These are phyloP conservation scores for Blastomussa wellsi DNA, from an alignment of 92 coral and sea anemone genomes.

Conservation along the genomic window DNA sequence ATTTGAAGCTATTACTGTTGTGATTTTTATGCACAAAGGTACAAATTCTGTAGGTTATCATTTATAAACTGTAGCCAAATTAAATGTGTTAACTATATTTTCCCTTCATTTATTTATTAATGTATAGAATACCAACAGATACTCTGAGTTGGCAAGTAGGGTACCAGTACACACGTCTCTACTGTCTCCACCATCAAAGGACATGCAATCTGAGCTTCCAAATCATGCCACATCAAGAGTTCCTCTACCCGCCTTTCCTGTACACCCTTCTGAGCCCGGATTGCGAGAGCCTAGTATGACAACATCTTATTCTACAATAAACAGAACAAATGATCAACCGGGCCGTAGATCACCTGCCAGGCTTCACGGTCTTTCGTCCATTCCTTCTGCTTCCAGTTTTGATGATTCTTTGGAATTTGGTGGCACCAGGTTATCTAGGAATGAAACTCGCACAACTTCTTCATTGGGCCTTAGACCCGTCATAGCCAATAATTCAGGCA, in stretches of 20 bases:
- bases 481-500: slow-evolving; percentile 72
- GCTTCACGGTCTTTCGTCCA: slow-evolving; percentile 19
- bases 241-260: background rate
- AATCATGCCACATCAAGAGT: slow-evolving; percentile 18
- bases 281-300: background rate
- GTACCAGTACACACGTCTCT: slow-evolving; percentile 7
- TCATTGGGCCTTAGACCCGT: slow-evolving; percentile 55
- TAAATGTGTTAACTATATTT: background rate
- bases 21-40: background rate
- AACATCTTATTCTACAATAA: slow-evolving; percentile 24
- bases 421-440: slow-evolving; percentile 27
- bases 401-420: slow-evolving; percentile 78
- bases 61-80: background rate
- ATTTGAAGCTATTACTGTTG: background rate
- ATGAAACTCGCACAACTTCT: slow-evolving; percentile 54
- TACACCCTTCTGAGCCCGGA: background rate
- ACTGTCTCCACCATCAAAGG: slow-evolving; percentile 46
- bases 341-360: slow-evolving; percentile 32
- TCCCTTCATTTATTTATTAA: background rate
- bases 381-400: slow-evolving; percentile 55
- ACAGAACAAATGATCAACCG: slow-evolving; percentile 17
- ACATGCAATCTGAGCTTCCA: background rate
- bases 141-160: slow-evolving; percentile 4
- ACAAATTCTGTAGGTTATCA: background rate
- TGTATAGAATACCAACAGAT: slow-evolving; percentile 21